These are phyloP conservation scores for Meandrina meandrites DNA, from an alignment of 92 coral and sea anemone species.

Conservation along the genomic window DNA sequence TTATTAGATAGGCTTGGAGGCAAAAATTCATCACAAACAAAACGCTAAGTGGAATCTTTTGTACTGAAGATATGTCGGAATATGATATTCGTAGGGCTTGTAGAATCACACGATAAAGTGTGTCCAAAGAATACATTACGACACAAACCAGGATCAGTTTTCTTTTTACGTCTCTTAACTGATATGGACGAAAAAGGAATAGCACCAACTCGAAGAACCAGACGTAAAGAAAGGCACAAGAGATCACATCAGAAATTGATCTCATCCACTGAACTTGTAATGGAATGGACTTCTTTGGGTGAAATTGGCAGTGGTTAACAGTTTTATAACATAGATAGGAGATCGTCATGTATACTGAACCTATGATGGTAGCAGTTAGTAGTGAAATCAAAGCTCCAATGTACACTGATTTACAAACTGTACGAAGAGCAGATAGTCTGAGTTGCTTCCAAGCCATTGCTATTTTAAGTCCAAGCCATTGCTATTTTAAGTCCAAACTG, in stretches of 20 bases:
- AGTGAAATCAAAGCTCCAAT: constrained; percentile 19
- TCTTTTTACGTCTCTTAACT: no score
- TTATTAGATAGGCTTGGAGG: no score
- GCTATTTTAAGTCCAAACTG: no score
- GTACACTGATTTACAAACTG: constrained; percentile 18
- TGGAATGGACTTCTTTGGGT: constrained; percentile 4
- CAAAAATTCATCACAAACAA: no score
- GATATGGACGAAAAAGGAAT: no score
- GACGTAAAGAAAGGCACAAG: background rate
- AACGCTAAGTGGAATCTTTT: no score
- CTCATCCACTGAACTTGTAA: background rate
- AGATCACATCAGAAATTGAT: background rate
- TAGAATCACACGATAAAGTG: no score
- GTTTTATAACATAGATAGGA: background rate
- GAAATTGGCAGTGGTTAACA: background rate
- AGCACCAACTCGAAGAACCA: background rate
- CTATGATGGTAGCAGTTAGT: background rate
- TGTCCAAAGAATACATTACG: no score
- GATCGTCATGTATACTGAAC: background rate
- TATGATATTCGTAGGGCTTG: no score
- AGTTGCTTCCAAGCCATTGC: constrained; percentile 11
- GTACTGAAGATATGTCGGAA: no score
- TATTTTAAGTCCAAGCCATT: no score
- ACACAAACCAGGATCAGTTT: no score
- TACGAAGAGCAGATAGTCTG: constrained; percentile 7